These are phyloP conservation scores for Ethmia dodecea DNA, from an alignment of 2,888 invertebrate species.

Conservation along the genomic window DNA sequence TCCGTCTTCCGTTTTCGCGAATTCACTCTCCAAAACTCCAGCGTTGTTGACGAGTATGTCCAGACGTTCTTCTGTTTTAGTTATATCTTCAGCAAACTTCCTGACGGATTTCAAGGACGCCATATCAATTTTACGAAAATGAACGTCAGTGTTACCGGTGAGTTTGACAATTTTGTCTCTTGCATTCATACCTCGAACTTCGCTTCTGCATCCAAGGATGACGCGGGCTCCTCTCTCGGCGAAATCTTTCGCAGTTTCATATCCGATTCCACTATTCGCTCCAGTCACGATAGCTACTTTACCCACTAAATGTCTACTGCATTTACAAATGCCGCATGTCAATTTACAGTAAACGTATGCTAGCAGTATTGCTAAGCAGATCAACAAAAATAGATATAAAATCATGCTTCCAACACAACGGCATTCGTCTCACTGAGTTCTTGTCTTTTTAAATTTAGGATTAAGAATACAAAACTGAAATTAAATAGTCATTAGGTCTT, in stretches of 20 bases:
- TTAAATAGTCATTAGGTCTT: no score
- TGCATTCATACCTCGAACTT: slow-evolving; percentile 79
- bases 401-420: no score
- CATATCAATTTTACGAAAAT: slow-evolving; percentile 56
- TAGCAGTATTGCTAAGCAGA: no score
- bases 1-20: slow-evolving; percentile 76
- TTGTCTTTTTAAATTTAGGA: no score
- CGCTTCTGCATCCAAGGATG: slow-evolving; percentile 88
- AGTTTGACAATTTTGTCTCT: slow-evolving; percentile 32
- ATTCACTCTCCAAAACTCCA: slow-evolving; percentile 55
- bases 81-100: slow-evolving; percentile 77
- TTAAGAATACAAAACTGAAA: no score
- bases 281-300: slow-evolving; percentile 92
- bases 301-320: slow-evolving; percentile 78
- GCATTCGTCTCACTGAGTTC: no score
- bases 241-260: slow-evolving; percentile 83
- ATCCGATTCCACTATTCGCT: slow-evolving; percentile 88
- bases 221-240: slow-evolving; percentile 85
- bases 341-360: slow-evolving; percentile 25
- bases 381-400: no score
- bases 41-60: slow-evolving; percentile 82
- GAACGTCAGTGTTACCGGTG: slow-evolving; percentile 24
- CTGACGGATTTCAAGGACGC: slow-evolving; percentile 64
- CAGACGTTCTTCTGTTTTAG: slow-evolving; percentile 65
- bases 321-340: slow-evolving; percentile 40